Conservation (phyloP, 1,140 invertebrate genomes). For the Scaptomyza montana region DNA sequence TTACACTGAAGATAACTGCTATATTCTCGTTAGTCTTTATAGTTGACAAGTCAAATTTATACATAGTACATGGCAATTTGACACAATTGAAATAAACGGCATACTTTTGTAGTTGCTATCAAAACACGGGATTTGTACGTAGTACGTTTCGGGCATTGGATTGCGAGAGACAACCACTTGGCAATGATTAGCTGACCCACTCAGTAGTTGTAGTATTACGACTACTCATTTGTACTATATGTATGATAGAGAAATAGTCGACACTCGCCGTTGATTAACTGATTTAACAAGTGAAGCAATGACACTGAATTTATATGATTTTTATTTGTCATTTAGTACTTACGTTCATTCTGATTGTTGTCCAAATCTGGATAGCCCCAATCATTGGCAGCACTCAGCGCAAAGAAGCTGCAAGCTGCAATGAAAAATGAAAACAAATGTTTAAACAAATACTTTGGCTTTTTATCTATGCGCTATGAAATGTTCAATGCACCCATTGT, state of each 20-base stretch:
- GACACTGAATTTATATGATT: slow-evolving; percentile 12
- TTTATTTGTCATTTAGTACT: slow-evolving; percentile 50
- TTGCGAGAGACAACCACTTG: slow-evolving; percentile 37
- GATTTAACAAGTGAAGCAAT: slow-evolving; percentile 55
- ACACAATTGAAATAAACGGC: slow-evolving; percentile 61
- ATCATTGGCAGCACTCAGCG: slow-evolving; percentile 47
- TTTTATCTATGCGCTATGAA: slow-evolving; percentile 4
- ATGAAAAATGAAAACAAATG: slow-evolving; percentile 16
- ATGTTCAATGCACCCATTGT: slow-evolving; percentile 44
- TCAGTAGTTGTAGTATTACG: neutral
- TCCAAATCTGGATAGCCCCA: slow-evolving; percentile 78
- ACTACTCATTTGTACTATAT: no score
- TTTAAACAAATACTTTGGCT: slow-evolving; percentile 8
- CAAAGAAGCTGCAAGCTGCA: slow-evolving; percentile 51
- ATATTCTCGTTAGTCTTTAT: slow-evolving; percentile 5
- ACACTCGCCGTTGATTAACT: slow-evolving; percentile 69
- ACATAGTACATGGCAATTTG: slow-evolving; percentile 62
- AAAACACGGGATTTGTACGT: slow-evolving; percentile 14
- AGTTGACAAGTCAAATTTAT: slow-evolving; percentile 46
- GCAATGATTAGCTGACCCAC: slow-evolving; percentile 41
- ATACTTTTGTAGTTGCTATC: slow-evolving; percentile 8
- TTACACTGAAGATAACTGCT: neutral
- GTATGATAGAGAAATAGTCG: neutral
- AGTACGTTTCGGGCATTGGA: slow-evolving; percentile 6
- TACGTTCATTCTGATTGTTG: slow-evolving; percentile 67